Evolutionary conservation across 2,797 vertebrate species (phyloP).

Genomic region (Gephyroberyx darwinii): DNA sequence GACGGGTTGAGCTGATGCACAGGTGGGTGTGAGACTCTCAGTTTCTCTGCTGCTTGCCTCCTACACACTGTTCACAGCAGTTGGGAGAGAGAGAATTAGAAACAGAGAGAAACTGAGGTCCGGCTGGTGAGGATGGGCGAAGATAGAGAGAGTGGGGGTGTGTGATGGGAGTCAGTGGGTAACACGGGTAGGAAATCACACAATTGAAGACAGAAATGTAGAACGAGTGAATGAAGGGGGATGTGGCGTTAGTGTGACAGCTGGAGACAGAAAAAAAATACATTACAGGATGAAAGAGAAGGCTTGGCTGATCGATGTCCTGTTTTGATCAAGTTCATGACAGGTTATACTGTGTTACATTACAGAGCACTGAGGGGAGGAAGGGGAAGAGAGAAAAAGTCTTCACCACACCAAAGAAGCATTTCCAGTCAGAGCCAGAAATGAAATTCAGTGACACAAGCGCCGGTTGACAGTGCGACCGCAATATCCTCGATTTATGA

Average conservation of each 20-base stretch:
- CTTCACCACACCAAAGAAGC: slow-evolving; percentile 57
- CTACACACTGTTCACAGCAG: slow-evolving; percentile 43
- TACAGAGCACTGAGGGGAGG: slow-evolving; percentile 22
- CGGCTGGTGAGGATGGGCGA: slow-evolving; percentile 14
- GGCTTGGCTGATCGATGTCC: slow-evolving; percentile 45
- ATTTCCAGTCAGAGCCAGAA: slow-evolving; percentile 72
- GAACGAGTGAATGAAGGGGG: not conserved
- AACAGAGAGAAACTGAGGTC: slow-evolving; percentile 36
- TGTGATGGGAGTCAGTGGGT: slow-evolving; percentile 1
- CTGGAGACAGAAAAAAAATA: slow-evolving; percentile 37
- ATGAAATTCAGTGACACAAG: slow-evolving; percentile 63
- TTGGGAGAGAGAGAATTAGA: slow-evolving; percentile 23
- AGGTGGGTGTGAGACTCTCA: slow-evolving; percentile 64
- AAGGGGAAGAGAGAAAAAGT: slow-evolving; percentile 7
- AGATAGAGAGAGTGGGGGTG: not conserved
- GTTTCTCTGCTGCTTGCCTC: slow-evolving; percentile 53
- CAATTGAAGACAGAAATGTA: slow-evolving; percentile 26
- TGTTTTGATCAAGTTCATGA: slow-evolving; percentile 58
- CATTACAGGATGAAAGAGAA: slow-evolving; percentile 46
- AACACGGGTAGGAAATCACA: slow-evolving; percentile 39
- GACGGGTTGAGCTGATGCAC: slow-evolving; percentile 61
- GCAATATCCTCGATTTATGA: slow-evolving; percentile 67
- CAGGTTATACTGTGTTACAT: slow-evolving; percentile 46
- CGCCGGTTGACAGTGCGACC: slow-evolving; percentile 67
- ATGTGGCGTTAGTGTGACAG: slow-evolving; percentile 6